Conservation (phyloP, 1,140 invertebrate genomes). For the Halyomorpha halys region DNA sequence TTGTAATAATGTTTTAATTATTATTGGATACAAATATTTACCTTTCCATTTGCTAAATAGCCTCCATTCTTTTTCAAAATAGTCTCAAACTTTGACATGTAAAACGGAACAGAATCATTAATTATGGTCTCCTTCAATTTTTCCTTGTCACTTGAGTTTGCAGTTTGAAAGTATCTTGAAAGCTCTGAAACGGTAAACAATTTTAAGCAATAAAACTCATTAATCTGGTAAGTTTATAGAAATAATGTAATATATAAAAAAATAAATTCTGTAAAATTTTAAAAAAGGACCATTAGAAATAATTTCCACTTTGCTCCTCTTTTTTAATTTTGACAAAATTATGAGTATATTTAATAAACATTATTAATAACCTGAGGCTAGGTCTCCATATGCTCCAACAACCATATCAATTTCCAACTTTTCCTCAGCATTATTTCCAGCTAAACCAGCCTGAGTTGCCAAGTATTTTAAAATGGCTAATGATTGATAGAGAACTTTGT, state of each 20-base stretch:
- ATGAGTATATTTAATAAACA: too few relatives aligned
- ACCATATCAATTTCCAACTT: background rate
- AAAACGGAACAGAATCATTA: conserved; percentile 40
- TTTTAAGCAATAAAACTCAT: too few relatives aligned
- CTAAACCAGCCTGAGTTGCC: background rate
- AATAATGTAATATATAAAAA: too few relatives aligned
- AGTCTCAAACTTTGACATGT: conserved; percentile 43
- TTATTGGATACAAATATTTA: too few relatives aligned
- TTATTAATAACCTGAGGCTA: background rate
- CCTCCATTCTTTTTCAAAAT: conserved; percentile 38
- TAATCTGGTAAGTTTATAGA: too few relatives aligned
- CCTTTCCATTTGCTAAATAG: conserved; percentile 40
- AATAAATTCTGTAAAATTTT: too few relatives aligned
- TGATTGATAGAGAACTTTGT: background rate
- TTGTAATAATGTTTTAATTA: too few relatives aligned
- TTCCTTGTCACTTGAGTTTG: conserved; percentile 30
- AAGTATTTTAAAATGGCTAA: background rate
- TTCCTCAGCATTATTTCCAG: conserved; percentile 7
- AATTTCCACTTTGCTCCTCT: too few relatives aligned
- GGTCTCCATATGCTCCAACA: background rate
- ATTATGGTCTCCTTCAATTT: conserved; percentile 32
- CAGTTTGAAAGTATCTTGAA: too few relatives aligned
- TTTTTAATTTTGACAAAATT: too few relatives aligned
- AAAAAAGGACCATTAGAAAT: too few relatives aligned
- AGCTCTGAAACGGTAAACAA: too few relatives aligned